These are phyloP conservation scores for Phaenicophaeus curvirostris DNA, from an alignment of 2,797 vertebrate species.

Conservation along the genomic window DNA sequence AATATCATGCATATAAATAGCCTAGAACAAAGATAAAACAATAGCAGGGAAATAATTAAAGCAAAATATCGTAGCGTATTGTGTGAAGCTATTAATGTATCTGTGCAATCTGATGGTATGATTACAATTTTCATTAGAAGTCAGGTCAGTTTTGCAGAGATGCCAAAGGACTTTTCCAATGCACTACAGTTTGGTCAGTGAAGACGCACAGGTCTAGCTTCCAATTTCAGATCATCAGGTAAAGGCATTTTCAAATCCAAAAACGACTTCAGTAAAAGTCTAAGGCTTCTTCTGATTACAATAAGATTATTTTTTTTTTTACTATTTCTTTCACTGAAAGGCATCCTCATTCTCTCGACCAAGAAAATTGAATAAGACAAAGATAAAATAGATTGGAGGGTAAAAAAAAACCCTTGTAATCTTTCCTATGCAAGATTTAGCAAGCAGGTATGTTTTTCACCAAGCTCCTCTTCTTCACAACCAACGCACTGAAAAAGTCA, in stretches of 20 bases:
- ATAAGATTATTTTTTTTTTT: not conserved
- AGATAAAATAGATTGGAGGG: not conserved
- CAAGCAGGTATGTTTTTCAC: not conserved
- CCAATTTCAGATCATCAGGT: not conserved
- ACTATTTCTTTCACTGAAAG: not conserved
- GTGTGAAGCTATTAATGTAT: not conserved
- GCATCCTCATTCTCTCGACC: not conserved
- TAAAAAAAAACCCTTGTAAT: conserved; percentile 1
- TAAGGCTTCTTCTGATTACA: not conserved
- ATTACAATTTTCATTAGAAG: not conserved
- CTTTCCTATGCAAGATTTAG: not conserved
- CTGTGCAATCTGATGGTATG: not conserved
- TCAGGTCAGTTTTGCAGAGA: not conserved
- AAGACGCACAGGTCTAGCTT: not conserved
- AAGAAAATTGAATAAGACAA: not conserved
- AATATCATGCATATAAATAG: not conserved
- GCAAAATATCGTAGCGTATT: not conserved
- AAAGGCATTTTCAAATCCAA: not conserved
- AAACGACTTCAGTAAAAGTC: not conserved
- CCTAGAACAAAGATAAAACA: not conserved
- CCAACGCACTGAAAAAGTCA: not conserved
- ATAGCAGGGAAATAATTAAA: not conserved
- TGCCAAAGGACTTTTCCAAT: not conserved
- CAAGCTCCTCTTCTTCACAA: not conserved
- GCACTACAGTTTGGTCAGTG: not conserved